These are phyloP conservation scores for Lates calcarifer DNA, from an alignment of 2,113 vertebrate species.

Conservation along the genomic window DNA sequence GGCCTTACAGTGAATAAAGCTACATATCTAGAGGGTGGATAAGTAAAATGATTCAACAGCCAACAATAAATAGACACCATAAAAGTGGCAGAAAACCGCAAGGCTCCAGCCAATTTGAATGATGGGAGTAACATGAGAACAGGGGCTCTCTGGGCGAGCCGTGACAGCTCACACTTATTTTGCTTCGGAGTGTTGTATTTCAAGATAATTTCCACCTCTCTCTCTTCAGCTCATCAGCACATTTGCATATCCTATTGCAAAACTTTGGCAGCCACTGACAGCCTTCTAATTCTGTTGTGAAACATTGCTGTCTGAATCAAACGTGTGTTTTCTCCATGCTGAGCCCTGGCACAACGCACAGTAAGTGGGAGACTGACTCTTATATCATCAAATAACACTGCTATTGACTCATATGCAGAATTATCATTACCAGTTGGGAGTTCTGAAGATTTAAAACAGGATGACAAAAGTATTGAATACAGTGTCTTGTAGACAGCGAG, in stretches of 20 bases:
- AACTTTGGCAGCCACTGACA: slow-evolving; percentile 61
- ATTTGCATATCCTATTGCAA: slow-evolving; percentile 63
- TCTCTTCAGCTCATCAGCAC: slow-evolving; percentile 38
- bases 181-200: slow-evolving; percentile 55
- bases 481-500: not conserved
- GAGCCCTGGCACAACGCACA: slow-evolving; percentile 33
- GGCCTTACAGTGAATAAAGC: slow-evolving; percentile 49
- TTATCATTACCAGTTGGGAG: slow-evolving; percentile 58
- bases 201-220: slow-evolving; percentile 55
- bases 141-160: slow-evolving; percentile 35
- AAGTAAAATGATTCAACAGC: slow-evolving; percentile 62
- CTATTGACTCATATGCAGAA: slow-evolving; percentile 56
- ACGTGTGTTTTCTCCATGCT: slow-evolving; percentile 39
- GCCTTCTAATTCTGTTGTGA: slow-evolving; percentile 65
- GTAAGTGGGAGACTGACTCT: slow-evolving; percentile 66
- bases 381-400: slow-evolving; percentile 63
- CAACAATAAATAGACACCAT: slow-evolving; percentile 65
- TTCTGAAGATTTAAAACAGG: slow-evolving; percentile 47
- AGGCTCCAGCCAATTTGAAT: slow-evolving; percentile 48
- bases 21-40: slow-evolving; percentile 45
- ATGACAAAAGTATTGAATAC: slow-evolving; percentile 11
- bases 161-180: slow-evolving; percentile 65
- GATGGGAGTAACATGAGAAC: slow-evolving; percentile 54
- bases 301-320: slow-evolving; percentile 61
- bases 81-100: slow-evolving; percentile 58